Conservation (phyloP, 2,888 invertebrate species). For the Liposcelis brunnea region DNA sequence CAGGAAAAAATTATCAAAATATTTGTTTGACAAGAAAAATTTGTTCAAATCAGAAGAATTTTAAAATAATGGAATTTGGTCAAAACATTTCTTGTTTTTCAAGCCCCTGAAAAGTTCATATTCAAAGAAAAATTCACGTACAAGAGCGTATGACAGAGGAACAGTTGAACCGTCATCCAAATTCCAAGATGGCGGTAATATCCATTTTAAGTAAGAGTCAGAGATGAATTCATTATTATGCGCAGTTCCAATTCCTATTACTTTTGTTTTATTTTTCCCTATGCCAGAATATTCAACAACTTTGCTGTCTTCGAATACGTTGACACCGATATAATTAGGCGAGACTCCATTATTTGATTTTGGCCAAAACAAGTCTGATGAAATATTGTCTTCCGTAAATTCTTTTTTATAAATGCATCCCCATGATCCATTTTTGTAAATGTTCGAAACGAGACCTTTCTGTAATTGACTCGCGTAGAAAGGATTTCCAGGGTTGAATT, state of each 20-base stretch:
- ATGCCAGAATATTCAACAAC: conserved; percentile 11
- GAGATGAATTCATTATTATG: too few species aligned
- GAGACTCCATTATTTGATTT: too few species aligned
- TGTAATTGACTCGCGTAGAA: conserved; percentile 11
- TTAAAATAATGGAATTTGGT: too few species aligned
- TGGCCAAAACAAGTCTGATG: too few species aligned
- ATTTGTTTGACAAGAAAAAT: too few species aligned
- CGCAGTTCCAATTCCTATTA: too few species aligned
- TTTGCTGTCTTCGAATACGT: conserved; percentile 10
- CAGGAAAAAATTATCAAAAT: too few species aligned
- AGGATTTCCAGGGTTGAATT: conserved; percentile 6
- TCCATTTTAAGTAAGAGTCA: conserved; percentile 24
- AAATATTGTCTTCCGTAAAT: neutral
- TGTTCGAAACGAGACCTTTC: conserved; percentile 11
- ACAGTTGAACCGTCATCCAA: conserved; percentile 34
- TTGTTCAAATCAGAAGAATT: too few species aligned
- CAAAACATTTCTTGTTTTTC: too few species aligned
- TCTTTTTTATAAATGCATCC: neutral
- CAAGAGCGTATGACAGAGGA: conserved; percentile 33
- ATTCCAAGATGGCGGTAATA: conserved; percentile 30
- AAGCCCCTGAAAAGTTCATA: too few species aligned
- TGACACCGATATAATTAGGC: neutral
- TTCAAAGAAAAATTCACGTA: too few species aligned
- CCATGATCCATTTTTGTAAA: conserved; percentile 11
- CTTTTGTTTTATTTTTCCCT: too few species aligned